Base-by-base conservation (phyloP, 2,797 vertebrate genomes). In the Pyrrhura leucotis region DNA sequence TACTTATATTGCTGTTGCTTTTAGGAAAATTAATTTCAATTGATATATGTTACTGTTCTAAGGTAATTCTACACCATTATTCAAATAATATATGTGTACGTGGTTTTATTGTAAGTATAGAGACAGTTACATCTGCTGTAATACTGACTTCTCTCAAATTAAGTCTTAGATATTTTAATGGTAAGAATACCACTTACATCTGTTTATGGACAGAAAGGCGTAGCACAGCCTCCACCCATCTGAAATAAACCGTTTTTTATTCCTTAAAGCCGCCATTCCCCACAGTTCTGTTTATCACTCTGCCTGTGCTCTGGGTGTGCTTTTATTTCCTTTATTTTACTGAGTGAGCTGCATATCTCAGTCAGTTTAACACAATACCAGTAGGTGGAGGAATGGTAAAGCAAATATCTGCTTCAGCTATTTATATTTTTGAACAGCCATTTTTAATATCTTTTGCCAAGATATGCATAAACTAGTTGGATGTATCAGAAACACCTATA, bases 351-450 rank as follows among this genome's bases (percentile, higher is more conserved):
- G 44, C 56, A 26, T 67, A 79, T 72, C 58, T 66, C 82, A 93
- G 82, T 87, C 87, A 97, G 67, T 97, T 93, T 96, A 97, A 73
- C 51, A 81, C 75, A 94, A 85, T 20, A 91, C 98, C 98, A 98
- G 98, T 97, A 98, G 98, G 96, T 98, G 98, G 98, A 97, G 98
- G 96, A 93, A 97, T 98, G 95, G 97, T 97, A 98, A 98, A 98
- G 96, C 96, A 98, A 98, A 98, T 98, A 68, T 7, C 89, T 68
- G 69, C 21, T 73, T 31, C 50, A 39, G 68, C 12, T 93, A 77
- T 84, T 93, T 81, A 29, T 90, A 62, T 92, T 94, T 83, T 62
- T 75, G 75, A 93, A 39, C 54, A 71, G 56, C 84, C 88, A 66
- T 95, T 96, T 91, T 96, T 91, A 90, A 94, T 88, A 94, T 67